Evolutionary conservation across 1,140 invertebrate genomes (phyloP).

Genomic region (Ruditapes philippinarum): DNA sequence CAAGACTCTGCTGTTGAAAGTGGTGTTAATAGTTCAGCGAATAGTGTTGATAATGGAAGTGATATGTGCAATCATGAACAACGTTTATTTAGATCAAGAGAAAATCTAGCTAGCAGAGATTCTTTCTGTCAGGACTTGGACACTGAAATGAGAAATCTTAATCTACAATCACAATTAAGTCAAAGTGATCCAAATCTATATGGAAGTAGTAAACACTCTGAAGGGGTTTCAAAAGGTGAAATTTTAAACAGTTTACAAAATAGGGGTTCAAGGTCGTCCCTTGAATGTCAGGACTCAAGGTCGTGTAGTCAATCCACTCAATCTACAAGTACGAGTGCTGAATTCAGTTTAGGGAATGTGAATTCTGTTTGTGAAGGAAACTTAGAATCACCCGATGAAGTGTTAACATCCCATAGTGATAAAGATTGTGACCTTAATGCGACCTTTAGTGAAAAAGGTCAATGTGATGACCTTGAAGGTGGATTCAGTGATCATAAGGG

Average conservation of each 20-base stretch:
- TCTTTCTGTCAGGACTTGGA: slow-evolving; percentile 73
- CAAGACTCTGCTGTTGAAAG: slow-evolving; percentile 64
- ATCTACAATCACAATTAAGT: slow-evolving; percentile 70
- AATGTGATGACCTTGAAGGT: slow-evolving; percentile 17
- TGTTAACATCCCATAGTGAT: neutral
- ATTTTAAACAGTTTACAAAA: slow-evolving; percentile 55
- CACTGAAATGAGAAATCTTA: slow-evolving; percentile 72
- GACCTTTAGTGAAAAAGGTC: slow-evolving; percentile 37
- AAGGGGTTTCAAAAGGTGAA: slow-evolving; percentile 70
- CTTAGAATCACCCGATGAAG: slow-evolving; percentile 68
- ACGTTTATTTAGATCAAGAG: slow-evolving; percentile 71
- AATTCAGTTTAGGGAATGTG: slow-evolving; percentile 78
- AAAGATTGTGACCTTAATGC: slow-evolving; percentile 45
- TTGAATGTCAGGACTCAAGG: slow-evolving; percentile 61
- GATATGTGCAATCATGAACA: slow-evolving; percentile 57
- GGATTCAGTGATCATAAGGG: neutral
- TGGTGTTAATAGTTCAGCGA: slow-evolving; percentile 60
- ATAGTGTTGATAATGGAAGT: slow-evolving; percentile 61
- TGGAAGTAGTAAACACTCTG: slow-evolving; percentile 76
- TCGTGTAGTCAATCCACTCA: slow-evolving; percentile 55
- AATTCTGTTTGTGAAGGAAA: slow-evolving; percentile 71
- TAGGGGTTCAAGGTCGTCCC: slow-evolving; percentile 54
- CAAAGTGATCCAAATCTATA: slow-evolving; percentile 82
- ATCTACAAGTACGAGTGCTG: slow-evolving; percentile 80
- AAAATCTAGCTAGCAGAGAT: slow-evolving; percentile 74